phyloP scores from a whole-genome alignment of 1,140 invertebrate genomes.

The Diprion similis region DNA sequence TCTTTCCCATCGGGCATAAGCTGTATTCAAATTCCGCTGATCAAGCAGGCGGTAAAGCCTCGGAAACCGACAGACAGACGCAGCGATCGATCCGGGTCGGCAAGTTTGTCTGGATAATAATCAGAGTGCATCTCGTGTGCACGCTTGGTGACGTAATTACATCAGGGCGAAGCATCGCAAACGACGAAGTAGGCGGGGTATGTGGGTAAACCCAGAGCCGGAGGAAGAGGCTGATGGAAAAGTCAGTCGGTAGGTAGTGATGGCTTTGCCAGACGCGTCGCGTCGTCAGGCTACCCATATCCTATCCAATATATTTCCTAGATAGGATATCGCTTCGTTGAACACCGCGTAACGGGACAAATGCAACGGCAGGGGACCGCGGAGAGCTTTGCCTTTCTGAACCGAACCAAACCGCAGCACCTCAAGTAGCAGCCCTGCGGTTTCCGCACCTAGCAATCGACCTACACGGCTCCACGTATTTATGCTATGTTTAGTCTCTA shows the following conservation, averaged over 20 bases:
- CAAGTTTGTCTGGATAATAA: background rate
- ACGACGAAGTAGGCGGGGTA: slow-evolving; percentile 26
- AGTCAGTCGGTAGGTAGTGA: slow-evolving; percentile 2
- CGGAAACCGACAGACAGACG: background rate
- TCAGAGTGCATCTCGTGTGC: background rate
- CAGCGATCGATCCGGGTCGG: background rate
- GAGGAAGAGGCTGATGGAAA: slow-evolving; percentile 13
- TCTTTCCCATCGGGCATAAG: background rate
- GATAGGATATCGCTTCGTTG: slow-evolving; percentile 33
- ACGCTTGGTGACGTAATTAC: background rate
- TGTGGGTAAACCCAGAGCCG: slow-evolving; percentile 26
- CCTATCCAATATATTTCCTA: slow-evolving; percentile 35
- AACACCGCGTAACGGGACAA: slow-evolving; percentile 11
- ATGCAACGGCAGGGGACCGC: background rate
- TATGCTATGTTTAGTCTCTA: too few relatives aligned
- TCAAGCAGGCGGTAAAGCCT: background rate
- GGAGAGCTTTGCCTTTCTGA: background rate
- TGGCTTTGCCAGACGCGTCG: slow-evolving; percentile 18
- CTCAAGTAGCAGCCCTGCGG: background rate
- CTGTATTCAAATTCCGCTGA: background rate
- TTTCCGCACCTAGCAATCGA: background rate
- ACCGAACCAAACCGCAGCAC: background rate
- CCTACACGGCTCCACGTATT: too few relatives aligned
- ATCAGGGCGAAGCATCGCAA: slow-evolving; percentile 9
- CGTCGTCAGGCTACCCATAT: slow-evolving; percentile 22